A percentile compares a stretch with the other conserved stretches of the same genome.
phyloP scores from a whole-genome alignment of 30 jellyfish, hydroid and myxozoan species.

The Hydractinia echinata region DNA sequence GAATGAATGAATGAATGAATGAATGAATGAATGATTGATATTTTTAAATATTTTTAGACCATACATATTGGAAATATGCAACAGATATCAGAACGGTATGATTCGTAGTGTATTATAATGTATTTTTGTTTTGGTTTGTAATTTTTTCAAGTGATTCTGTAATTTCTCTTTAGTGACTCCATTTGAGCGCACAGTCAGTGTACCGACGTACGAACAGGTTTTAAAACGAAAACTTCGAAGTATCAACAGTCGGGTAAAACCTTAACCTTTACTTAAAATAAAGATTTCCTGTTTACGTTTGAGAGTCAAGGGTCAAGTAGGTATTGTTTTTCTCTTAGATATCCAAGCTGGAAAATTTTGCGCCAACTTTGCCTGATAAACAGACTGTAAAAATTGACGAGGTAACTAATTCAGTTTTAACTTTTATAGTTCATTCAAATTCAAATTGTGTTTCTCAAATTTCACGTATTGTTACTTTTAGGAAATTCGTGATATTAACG shows the following conservation, averaged over 20 bases:
- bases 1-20: no score
- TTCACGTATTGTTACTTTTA: background rate
- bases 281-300: background rate
- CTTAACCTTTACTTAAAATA: background rate
- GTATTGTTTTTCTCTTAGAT: slow-evolving; percentile 3
- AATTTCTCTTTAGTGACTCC: slow-evolving; percentile 56
- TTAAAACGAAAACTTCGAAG: slow-evolving; percentile 54
- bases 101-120: background rate
- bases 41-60: slow-evolving; percentile 52
- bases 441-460: background rate
- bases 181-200: slow-evolving; percentile 75
- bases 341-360: slow-evolving; percentile 6
- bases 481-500: slow-evolving; percentile 14
- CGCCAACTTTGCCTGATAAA: slow-evolving; percentile 20
- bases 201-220: slow-evolving; percentile 75
- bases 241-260: slow-evolving; percentile 61
- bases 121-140: background rate
- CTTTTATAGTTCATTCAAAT: background rate
- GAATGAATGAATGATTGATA: no score
- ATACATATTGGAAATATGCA: slow-evolving; percentile 56
- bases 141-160: background rate
- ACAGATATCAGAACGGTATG: slow-evolving; percentile 60
- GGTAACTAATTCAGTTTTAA: background rate
- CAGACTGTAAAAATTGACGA: slow-evolving; percentile 17
- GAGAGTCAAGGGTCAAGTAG: background rate